Evolutionary conservation across 2,797 vertebrate species (phyloP).

Genomic region (Dendrocincla fuliginosa): DNA sequence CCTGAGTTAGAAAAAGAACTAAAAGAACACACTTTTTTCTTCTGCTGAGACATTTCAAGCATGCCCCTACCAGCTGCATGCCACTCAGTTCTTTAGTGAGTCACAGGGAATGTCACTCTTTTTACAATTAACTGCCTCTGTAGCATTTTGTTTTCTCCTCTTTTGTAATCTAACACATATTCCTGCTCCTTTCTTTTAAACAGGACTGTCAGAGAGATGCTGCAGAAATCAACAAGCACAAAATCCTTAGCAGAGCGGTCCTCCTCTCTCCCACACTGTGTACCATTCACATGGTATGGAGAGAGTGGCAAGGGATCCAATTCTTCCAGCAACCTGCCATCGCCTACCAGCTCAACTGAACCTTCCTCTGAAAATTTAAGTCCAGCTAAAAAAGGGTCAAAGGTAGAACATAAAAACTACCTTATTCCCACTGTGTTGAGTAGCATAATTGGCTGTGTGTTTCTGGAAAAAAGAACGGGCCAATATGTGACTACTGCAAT

Average conservation of each 20-base stretch:
- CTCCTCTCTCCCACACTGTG: constrained; percentile 69
- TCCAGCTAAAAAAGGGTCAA: constrained; percentile 84
- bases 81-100: not conserved
- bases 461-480: constrained; percentile 48
- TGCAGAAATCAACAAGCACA: constrained; percentile 66
- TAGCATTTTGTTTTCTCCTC: not conserved
- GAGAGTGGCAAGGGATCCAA: constrained; percentile 76
- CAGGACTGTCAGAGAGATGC: constrained; percentile 72
- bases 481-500: constrained; percentile 54
- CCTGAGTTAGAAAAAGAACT: not conserved
- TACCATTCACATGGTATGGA: constrained; percentile 76
- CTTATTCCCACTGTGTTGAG: constrained; percentile 63
- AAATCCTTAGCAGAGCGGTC: constrained; percentile 51
- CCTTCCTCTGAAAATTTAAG: constrained; percentile 83
- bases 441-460: constrained; percentile 65
- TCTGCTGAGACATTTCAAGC: not conserved
- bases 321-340: constrained; percentile 75
- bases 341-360: constrained; percentile 81
- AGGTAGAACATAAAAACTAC: constrained; percentile 81
- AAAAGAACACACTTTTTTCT: not conserved
- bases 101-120: not conserved
- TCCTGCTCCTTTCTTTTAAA: constrained; percentile 42
- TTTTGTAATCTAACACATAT: not conserved
- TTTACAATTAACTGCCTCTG: not conserved
- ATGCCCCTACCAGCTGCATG: not conserved